A percentile compares a stretch with the other conserved stretches of the same genome.
These are phyloP conservation scores for Agriopis marginaria DNA, from an alignment of 2,888 invertebrate genomes.

Conservation along the genomic window DNA sequence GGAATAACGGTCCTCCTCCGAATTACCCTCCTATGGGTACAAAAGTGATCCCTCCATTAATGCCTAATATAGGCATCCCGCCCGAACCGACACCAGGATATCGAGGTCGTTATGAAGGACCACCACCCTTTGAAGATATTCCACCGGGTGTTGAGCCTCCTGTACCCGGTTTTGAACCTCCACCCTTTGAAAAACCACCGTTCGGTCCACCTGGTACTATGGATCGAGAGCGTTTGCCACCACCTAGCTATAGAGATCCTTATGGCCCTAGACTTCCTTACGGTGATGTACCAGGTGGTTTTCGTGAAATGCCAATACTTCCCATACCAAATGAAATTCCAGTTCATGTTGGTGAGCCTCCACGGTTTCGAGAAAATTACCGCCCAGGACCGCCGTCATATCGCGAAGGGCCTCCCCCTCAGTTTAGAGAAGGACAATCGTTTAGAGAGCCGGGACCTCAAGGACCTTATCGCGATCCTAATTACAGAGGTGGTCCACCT, in stretches of 20 bases:
- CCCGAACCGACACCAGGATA: constrained; percentile 72
- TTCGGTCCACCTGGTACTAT: constrained; percentile 69
- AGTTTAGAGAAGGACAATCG: constrained; percentile 66
- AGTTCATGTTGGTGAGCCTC: constrained; percentile 73
- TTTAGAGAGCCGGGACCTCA: constrained; percentile 68
- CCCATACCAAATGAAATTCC: constrained; percentile 71
- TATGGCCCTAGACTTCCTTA: constrained; percentile 69
- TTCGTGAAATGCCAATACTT: constrained; percentile 68
- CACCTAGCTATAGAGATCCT: constrained; percentile 72
- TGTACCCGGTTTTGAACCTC: constrained; percentile 87
- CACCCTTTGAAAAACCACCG: constrained; percentile 82
- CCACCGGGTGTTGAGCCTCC: constrained; percentile 88
- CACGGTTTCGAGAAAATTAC: constrained; percentile 76
- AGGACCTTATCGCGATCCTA: constrained; percentile 68
- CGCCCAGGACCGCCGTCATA: constrained; percentile 68
- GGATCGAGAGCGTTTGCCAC: constrained; percentile 75
- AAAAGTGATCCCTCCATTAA: constrained; percentile 68
- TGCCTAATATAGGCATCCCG: constrained; percentile 64
- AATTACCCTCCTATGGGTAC: constrained; percentile 69
- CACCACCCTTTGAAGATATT: constrained; percentile 84
- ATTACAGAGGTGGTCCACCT: constrained; percentile 71
- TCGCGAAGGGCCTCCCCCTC: constrained; percentile 73
- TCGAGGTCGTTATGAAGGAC: constrained; percentile 75
- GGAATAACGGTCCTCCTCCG: constrained; percentile 69
- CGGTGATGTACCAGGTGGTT: constrained; percentile 64